Evolutionary conservation across 2,888 invertebrate genomes (phyloP).

Genomic region (Nephrotoma flavescens): DNA sequence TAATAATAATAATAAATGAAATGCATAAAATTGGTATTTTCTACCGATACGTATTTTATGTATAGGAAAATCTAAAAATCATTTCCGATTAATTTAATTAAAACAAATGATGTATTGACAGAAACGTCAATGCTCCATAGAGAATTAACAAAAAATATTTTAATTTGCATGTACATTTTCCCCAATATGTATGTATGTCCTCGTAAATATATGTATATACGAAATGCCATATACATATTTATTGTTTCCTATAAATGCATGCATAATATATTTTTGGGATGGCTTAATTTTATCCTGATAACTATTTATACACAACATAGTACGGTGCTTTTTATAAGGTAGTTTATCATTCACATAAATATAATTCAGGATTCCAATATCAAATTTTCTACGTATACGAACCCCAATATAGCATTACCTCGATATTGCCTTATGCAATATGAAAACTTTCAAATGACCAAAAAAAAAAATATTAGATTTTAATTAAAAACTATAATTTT

Average conservation of each 20-base stretch:
- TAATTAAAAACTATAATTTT: not conserved
- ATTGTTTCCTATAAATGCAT: not conserved
- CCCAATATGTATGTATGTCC: not conserved
- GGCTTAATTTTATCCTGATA: not conserved
- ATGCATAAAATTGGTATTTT: not conserved
- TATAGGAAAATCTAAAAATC: not conserved
- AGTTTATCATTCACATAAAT: not conserved
- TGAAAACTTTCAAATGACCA: not conserved
- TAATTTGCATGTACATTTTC: not conserved
- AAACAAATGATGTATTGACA: not conserved
- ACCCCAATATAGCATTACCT: too few relatives aligned
- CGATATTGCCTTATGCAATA: not conserved
- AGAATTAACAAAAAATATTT: not conserved
- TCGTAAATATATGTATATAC: not conserved
- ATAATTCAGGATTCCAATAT: not conserved
- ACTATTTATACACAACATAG: too few relatives aligned
- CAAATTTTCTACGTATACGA: not conserved
- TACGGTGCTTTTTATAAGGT: not conserved
- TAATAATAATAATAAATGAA: not conserved
- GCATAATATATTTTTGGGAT: not conserved
- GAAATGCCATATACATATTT: not conserved
- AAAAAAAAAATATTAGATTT: not conserved
- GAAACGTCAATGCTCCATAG: not conserved
- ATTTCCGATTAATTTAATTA: not conserved
- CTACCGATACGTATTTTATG: not conserved